Percentiles rank a stretch among this genome's conserved stretches.
Conservation (phyloP, 1,140 invertebrate species). For the Pseudomyrmex sp. region DNA sequence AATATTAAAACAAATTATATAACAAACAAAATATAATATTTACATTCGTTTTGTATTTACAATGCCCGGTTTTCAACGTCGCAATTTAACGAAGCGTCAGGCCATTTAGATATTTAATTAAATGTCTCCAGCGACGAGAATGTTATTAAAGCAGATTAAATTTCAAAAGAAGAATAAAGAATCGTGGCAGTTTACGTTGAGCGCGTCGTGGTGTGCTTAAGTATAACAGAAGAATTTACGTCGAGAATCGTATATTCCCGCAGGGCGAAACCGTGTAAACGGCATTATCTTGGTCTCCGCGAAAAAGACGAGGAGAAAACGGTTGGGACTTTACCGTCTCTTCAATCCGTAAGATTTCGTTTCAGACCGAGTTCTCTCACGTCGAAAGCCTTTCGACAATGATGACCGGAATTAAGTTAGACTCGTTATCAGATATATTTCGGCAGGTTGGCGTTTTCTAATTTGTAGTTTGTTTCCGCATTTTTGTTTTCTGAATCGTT, state of each 20-base stretch:
- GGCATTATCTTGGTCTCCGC: conserved; percentile 28
- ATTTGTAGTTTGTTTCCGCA: conserved; percentile 40
- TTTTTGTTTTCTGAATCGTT: conserved; percentile 37
- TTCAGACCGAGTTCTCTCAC: conserved; percentile 55
- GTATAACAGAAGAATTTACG: conserved; percentile 57
- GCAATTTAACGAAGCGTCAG: conserved; percentile 42
- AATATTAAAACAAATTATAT: too few relatives aligned
- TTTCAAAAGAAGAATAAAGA: conserved; percentile 15
- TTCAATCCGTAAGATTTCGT: conserved; percentile 57
- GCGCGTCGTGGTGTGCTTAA: conserved; percentile 36
- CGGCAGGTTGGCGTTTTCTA: conserved; percentile 48
- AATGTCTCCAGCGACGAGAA: conserved; percentile 47
- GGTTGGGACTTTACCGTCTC: background rate
- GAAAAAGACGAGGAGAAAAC: background rate
- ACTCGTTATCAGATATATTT: conserved; percentile 42
- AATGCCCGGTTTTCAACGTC: conserved; percentile 26
- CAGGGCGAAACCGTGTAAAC: conserved; percentile 50
- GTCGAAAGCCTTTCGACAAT: background rate
- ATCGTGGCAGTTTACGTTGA: conserved; percentile 34
- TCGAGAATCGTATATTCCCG: conserved; percentile 26
- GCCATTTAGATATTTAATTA: conserved; percentile 55
- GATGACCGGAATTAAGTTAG: conserved; percentile 24
- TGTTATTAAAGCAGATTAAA: conserved; percentile 59
- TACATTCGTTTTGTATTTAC: conserved; percentile 14
- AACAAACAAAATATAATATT: conserved; percentile 1